Base-by-base conservation (phyloP, 2,113 vertebrate genomes). In the Meleagris gallopavo region DNA sequence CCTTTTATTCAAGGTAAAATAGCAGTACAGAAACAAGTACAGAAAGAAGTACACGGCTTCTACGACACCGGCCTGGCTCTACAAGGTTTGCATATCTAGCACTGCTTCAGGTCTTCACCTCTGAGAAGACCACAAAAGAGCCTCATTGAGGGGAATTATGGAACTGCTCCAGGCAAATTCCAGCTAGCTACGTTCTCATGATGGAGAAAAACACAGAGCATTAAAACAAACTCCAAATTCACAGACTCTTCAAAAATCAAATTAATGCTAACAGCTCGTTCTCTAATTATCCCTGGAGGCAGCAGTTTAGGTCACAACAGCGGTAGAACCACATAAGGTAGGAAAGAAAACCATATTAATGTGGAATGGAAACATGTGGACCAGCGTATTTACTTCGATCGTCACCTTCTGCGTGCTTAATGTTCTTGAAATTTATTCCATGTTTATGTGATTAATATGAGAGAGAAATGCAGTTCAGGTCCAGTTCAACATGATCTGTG, bases 381-480 rank as follows among this genome's bases (percentile, higher is more conserved):
- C 11, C 73, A 72, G 22, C 2, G 1, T 19, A 66, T 36, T 20
- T 22, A 13, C 25, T 80, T 48, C 38, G 61, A 58, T 25, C n/a
- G 18, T 45, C 81, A 69, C 22, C 34, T 82, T 40, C 5, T 18
- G 4, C 41, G 22, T 21, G 58, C 11, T 86, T 57, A 21, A 72
- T 30, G 8, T 12, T 43, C 72, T 54, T 55, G 40, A 69, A 76
- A 67, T 22, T 7, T 62, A 75, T 52, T 69, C 78, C 69, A 58
- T 1, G 14, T 69, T 38, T 60, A 65, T 69, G 43, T 19, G 62
- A 61, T 89, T 62, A 13, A 48, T 2, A 11, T 9, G 29, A 61
- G 48, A 64, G 32, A 72, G 15, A 86, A 94, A 32, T 15, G 29
- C 57, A 55, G 62, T 34, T 89, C 90, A 94, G 89, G 17, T 13